Conservation (phyloP, 2,797 vertebrate genomes). For the Neosilurus hyrtlii region DNA sequence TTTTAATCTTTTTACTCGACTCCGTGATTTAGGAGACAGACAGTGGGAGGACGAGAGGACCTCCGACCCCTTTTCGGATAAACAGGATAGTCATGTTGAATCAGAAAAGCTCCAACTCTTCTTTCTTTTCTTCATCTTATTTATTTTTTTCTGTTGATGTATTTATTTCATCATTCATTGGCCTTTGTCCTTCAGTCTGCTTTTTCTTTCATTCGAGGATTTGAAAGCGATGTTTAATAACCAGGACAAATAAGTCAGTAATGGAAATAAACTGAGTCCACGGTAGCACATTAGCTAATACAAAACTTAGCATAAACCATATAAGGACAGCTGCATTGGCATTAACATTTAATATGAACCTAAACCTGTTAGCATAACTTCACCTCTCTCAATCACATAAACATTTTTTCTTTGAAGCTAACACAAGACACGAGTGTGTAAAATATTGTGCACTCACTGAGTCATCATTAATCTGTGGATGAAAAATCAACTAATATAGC, state of each 20-base stretch:
- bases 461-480: neutral
- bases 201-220: neutral
- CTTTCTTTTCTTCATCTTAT: conserved; percentile 1
- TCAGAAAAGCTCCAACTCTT: neutral
- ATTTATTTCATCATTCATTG: neutral
- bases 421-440: neutral
- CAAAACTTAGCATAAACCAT: neutral
- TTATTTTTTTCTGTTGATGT: neutral
- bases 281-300: neutral
- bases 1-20: conserved; percentile 4
- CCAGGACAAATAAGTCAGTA: neutral
- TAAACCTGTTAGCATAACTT: neutral
- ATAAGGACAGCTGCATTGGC: neutral
- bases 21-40: conserved; percentile 12
- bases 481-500: neutral
- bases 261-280: neutral
- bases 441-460: neutral
- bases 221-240: neutral
- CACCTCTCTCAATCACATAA: neutral
- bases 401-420: neutral
- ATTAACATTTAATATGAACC: neutral
- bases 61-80: neutral
- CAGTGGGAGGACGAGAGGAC: conserved; percentile 22
- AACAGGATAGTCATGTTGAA: neutral
- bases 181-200: neutral